These are phyloP conservation scores for Trachymyrmex septentrionalis DNA, from an alignment of 1,140 invertebrate species.

Conservation along the genomic window DNA sequence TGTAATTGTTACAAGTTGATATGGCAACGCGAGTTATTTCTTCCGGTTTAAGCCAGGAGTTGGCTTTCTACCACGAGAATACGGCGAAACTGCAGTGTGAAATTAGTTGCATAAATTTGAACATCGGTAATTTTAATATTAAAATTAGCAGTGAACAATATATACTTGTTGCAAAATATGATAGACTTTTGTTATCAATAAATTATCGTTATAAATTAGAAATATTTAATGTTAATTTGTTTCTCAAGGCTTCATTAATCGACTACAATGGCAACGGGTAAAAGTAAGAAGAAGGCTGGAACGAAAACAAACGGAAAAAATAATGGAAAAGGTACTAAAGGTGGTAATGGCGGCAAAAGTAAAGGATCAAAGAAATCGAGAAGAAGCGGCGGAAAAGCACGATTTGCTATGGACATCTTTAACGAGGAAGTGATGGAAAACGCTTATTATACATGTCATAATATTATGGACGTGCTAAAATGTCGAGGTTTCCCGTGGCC, in stretches of 20 bases:
- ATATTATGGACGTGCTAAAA: constrained; percentile 93
- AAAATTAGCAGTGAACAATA: background rate
- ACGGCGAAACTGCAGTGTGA: background rate
- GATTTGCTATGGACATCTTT: constrained; percentile 92
- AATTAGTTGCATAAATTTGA: background rate
- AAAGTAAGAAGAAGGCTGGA: constrained; percentile 74
- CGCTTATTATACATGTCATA: constrained; percentile 95
- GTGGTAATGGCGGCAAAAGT: constrained; percentile 83
- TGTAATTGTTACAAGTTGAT: constrained; percentile 43
- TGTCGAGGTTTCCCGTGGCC: constrained; percentile 94
- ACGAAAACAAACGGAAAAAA: constrained; percentile 84
- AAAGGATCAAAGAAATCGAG: constrained; percentile 86
- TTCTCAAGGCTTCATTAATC: background rate
- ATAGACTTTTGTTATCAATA: background rate
- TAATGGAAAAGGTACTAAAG: constrained; percentile 87
- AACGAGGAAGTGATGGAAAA: constrained; percentile 96
- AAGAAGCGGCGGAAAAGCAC: constrained; percentile 88
- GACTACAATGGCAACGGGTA: constrained; percentile 54
- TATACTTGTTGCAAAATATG: background rate
- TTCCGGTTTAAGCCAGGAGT: background rate
- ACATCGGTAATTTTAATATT: background rate
- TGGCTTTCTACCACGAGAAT: background rate
- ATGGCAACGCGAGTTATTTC: background rate
- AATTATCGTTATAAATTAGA: background rate
- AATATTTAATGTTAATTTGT: background rate